phyloP scores from a whole-genome alignment of 2,888 invertebrate genomes.

The Melipona beecheii region DNA sequence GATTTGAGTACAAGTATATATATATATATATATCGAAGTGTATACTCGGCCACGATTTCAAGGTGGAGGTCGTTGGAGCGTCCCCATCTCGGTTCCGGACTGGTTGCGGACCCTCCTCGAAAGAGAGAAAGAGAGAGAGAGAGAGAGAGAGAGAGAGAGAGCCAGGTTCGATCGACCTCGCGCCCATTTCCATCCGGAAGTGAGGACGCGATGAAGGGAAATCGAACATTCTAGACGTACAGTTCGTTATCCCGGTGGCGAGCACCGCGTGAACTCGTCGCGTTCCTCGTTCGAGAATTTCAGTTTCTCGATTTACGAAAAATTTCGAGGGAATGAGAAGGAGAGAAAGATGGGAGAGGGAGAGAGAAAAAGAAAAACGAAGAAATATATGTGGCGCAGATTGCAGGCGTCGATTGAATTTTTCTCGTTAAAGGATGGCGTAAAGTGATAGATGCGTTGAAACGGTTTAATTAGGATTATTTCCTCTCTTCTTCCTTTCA shows the following conservation, averaged over 20 bases:
- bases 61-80: constrained; percentile 66
- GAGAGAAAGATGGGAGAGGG: neutral
- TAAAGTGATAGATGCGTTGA: constrained; percentile 1
- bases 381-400: constrained; percentile 16
- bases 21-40: neutral
- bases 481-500: neutral
- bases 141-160: constrained; percentile 30
- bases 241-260: constrained; percentile 63
- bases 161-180: constrained; percentile 71
- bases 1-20: no score
- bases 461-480: constrained; percentile 5
- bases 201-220: constrained; percentile 73
- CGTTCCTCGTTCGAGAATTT: constrained; percentile 48
- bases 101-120: constrained; percentile 65
- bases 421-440: constrained; percentile 11
- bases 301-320: constrained; percentile 55
- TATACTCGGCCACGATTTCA: constrained; percentile 64
- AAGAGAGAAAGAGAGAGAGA: constrained; percentile 18
- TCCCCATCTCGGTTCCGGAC: constrained; percentile 65
- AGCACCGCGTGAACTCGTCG: constrained; percentile 48
- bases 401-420: constrained; percentile 29
- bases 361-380: neutral
- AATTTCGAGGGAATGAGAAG: constrained; percentile 6
- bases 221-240: constrained; percentile 70
- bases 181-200: constrained; percentile 76